These are phyloP conservation scores for Pseudopleuronectes americanus DNA, from an alignment of 2,797 vertebrate genomes.

Conservation along the genomic window DNA sequence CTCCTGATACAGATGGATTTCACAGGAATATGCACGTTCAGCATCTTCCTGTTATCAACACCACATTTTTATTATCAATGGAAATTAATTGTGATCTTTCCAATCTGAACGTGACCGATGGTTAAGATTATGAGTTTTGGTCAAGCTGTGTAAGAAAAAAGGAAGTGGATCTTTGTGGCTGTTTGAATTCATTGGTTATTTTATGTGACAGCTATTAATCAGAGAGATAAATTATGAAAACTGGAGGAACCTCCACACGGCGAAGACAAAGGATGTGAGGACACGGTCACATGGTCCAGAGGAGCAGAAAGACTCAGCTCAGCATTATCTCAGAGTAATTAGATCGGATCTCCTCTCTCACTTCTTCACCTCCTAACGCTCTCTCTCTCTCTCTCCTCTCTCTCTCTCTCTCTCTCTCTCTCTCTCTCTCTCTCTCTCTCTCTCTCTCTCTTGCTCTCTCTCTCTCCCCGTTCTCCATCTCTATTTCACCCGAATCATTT, in stretches of 20 bases:
- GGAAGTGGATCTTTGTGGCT: not conserved
- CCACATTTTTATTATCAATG: too few relatives aligned
- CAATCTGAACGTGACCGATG: too few relatives aligned
- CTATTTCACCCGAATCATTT: not conserved
- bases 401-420: not conserved
- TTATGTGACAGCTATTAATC: not conserved
- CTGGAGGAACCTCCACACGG: not conserved
- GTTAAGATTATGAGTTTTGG: not conserved
- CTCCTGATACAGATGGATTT: too few relatives aligned
- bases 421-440: not conserved
- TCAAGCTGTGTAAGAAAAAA: not conserved
- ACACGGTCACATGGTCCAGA: not conserved
- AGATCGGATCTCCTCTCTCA: constrained; percentile 5
- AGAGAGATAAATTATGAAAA: not conserved
- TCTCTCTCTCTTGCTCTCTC: not conserved
- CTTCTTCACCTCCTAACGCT: too few relatives aligned
- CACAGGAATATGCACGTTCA: not conserved
- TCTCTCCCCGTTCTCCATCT: not conserved
- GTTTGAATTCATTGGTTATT: not conserved
- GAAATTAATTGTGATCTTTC: too few relatives aligned
- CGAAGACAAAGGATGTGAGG: not conserved
- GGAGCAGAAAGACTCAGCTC: constrained; percentile 23
- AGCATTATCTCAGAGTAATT: constrained; percentile 32
- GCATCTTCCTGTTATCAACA: not conserved
- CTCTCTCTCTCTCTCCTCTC: not conserved